Percentiles rank a stretch among this genome's conserved stretches.
phyloP scores from a whole-genome alignment of 1,140 invertebrate species.

The Drosophila ficusphila region DNA sequence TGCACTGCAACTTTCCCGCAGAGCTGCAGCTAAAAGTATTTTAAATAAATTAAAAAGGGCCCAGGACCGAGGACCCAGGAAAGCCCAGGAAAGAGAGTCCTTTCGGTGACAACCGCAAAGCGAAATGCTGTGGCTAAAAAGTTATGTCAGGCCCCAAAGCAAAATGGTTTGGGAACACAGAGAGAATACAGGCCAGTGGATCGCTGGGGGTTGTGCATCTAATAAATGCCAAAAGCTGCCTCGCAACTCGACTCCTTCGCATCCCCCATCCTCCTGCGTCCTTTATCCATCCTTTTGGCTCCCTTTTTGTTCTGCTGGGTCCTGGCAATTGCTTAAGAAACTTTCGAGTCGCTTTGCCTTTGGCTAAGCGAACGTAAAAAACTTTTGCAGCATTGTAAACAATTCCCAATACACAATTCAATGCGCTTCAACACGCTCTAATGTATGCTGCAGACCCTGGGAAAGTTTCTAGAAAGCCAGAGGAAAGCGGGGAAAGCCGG shows the following conservation, averaged over 20 bases:
- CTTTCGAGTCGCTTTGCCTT: constrained; percentile 70
- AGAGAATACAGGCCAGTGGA: constrained; percentile 21
- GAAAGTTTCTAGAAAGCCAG: constrained; percentile 8
- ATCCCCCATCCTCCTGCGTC: too few species aligned
- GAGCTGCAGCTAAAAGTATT: constrained; percentile 53
- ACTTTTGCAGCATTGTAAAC: constrained; percentile 81
- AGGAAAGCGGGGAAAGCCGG: background rate
- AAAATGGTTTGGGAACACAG: background rate
- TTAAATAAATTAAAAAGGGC: constrained; percentile 68
- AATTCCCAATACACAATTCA: constrained; percentile 82
- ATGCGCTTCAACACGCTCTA: constrained; percentile 81
- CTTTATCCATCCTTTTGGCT: constrained; percentile 9
- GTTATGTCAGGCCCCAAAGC: constrained; percentile 50
- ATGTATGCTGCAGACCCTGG: constrained; percentile 60
- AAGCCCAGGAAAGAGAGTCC: too few species aligned
- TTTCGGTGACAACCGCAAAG: constrained; percentile 55
- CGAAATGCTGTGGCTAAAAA: constrained; percentile 63
- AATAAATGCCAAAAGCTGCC: constrained; percentile 70
- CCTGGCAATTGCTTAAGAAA: constrained; percentile 76
- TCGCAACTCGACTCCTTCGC: background rate
- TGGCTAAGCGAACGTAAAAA: constrained; percentile 81
- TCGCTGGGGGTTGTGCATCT: constrained; percentile 68
- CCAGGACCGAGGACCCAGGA: constrained; percentile 8
- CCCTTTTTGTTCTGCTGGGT: constrained; percentile 11
- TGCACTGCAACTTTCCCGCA: constrained; percentile 30